Percentiles rank a stretch among this genome's conserved stretches.
Evolutionary conservation across 2,888 invertebrate species (phyloP).

Genomic region (Chironomus riparius): DNA sequence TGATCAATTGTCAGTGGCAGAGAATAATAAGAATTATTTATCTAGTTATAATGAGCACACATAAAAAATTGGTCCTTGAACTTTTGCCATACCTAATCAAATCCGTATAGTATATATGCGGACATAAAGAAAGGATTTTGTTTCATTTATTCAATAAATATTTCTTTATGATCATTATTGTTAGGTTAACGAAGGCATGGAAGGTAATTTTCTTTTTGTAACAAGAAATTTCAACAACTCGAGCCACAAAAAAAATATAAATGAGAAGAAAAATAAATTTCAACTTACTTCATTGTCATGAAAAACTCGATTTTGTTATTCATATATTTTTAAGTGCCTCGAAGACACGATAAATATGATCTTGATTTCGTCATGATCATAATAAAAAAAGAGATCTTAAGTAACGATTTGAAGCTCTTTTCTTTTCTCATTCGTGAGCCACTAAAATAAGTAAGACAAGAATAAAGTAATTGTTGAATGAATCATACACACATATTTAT

Average conservation of each 20-base stretch:
- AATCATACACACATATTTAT: background rate
- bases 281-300: constrained; percentile 1
- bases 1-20: background rate
- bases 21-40: background rate
- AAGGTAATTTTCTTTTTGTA: background rate
- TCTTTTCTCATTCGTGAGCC: background rate
- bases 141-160: background rate
- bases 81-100: background rate
- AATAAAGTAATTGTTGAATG: constrained; percentile 1
- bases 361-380: constrained; percentile 21
- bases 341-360: constrained; percentile 22
- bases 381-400: constrained; percentile 6
- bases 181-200: background rate
- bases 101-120: background rate
- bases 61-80: background rate
- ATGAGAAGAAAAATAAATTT: background rate
- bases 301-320: constrained; percentile 6
- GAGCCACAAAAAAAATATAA: background rate
- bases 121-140: background rate
- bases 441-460: background rate
- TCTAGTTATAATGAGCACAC: background rate
- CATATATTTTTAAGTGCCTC: constrained; percentile 6
- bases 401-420: background rate
- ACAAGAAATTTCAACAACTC: background rate
- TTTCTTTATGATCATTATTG: background rate